Base-by-base conservation (phyloP, 2,888 invertebrate species). In the Phania funesta region DNA sequence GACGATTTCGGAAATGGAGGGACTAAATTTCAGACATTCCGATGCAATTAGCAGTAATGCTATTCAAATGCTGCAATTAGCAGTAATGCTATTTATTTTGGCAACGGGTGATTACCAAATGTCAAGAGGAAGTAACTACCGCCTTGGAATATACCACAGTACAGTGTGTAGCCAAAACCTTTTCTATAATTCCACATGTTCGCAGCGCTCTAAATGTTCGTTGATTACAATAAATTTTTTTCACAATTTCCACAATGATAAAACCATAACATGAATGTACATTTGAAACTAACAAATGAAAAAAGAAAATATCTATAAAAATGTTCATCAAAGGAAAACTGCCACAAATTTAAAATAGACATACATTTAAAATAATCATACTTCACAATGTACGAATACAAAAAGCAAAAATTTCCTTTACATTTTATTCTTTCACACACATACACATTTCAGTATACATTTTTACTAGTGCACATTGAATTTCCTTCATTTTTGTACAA, bases 331-430 rank as follows among this genome's bases (percentile, higher is more conserved):
- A 77, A 70, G 62, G 11, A 29, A 62, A 70, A 18, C 60, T 70
- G 46, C 62, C 77, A 70, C 54, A 77, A 77, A 62, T 52, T 60
- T 62, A 18, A 68, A 76, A 68, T 44, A 68, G 44, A 68, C 52
- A 56, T 44, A 32, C 35, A 62, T 44, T 50, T 58, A 48, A 67
- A 71, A n/a, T n/a, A n/a, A 65, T 48, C 64, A 75, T 24, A 41
- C 32, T 35, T 46, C 18, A n/a, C n/a, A n/a, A n/a, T n/a, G n/a
- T 38, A 41, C 41, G 60, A 64, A 41, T 65, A 65, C 48, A 58
- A 32, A 58, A 50, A 60, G 18, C 20, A 67, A 65, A 9, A 65
- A 50, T 73, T 38, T 52, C 60, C 50, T 41, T 35, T 50, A 44
- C 38, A 18, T 50, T 56, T 46, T 32, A 13, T 46, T 38, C 44